Conservation (phyloP, 2,113 vertebrate genomes). For the Sylvia atricapilla region DNA sequence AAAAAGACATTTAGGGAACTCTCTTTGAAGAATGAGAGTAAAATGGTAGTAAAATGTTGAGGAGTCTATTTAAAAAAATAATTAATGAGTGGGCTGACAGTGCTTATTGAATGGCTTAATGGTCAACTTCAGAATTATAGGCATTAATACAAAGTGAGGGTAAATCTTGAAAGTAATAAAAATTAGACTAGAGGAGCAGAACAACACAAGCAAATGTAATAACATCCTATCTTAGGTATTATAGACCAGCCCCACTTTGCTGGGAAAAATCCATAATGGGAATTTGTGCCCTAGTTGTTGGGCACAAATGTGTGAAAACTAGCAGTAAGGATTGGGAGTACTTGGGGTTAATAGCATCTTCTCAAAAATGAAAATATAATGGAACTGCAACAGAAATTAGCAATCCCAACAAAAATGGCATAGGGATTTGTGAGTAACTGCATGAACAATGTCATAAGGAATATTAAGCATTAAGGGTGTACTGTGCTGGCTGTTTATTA, state of each 20-base stretch:
- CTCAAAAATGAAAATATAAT: neutral
- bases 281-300: neutral
- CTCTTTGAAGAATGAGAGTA: neutral
- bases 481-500: neutral
- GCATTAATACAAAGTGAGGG: neutral
- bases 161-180: neutral
- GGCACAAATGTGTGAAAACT: neutral
- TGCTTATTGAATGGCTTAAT: neutral
- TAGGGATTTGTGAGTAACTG: neutral
- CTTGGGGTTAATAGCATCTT: neutral
- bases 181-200: neutral
- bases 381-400: neutral
- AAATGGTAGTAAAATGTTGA: neutral
- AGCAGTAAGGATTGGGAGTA: neutral
- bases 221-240: neutral
- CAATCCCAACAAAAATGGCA: neutral
- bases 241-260: neutral
- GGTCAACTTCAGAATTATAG: neutral
- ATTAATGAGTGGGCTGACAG: neutral
- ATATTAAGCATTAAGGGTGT: neutral
- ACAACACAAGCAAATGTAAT: neutral
- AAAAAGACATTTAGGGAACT: neutral
- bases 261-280: neutral
- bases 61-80: neutral
- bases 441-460: neutral